These are phyloP conservation scores for Physocephala rufipes DNA, from an alignment of 2,888 invertebrate genomes.

Conservation along the genomic window DNA sequence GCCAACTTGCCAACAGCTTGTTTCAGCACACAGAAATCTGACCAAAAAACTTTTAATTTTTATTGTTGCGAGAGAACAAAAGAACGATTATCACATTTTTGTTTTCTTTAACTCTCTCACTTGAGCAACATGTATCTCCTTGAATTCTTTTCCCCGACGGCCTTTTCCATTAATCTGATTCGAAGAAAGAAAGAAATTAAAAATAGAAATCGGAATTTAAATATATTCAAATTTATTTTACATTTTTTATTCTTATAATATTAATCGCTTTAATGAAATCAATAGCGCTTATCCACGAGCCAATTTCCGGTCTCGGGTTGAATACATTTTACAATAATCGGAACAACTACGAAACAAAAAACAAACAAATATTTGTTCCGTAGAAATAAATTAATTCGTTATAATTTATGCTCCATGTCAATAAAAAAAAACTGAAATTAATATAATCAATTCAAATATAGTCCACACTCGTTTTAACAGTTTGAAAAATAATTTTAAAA, in stretches of 20 bases:
- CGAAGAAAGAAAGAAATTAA: conserved; percentile 39
- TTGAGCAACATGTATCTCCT: not conserved
- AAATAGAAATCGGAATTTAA: conserved; percentile 19
- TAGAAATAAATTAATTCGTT: not conserved
- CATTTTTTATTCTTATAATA: not conserved
- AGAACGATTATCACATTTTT: conserved; percentile 40
- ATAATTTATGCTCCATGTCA: not conserved
- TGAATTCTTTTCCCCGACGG: not conserved
- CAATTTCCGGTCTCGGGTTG: conserved; percentile 33
- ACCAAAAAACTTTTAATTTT: not conserved
- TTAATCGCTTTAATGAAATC: no score
- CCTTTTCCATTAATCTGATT: not conserved
- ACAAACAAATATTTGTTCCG: not conserved
- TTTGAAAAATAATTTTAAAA: not conserved
- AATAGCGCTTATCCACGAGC: conserved; percentile 26
- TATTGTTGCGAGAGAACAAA: conserved; percentile 1
- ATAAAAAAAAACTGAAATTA: not conserved
- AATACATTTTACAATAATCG: not conserved
- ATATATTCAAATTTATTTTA: conserved; percentile 1
- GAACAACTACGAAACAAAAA: not conserved
- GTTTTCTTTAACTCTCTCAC: conserved; percentile 18
- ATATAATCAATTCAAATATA: not conserved
- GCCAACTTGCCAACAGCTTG: conserved; percentile 37
- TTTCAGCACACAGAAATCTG: conserved; percentile 38
- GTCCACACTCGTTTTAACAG: not conserved